Conservation (phyloP, 2,888 invertebrate genomes). For the Sicus ferrugineus region DNA sequence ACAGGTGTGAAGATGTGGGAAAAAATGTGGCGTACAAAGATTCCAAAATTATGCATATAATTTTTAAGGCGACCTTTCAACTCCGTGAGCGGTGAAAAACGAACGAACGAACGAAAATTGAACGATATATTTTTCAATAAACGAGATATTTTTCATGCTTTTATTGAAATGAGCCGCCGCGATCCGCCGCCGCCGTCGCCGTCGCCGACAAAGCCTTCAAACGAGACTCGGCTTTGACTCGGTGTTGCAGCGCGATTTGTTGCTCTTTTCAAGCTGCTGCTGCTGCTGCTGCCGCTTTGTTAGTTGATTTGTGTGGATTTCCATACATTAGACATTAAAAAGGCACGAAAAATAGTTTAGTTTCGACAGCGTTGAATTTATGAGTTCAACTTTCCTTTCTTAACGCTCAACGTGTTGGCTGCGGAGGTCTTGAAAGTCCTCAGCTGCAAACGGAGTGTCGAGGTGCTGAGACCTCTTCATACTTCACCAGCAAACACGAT, state of each 20-base stretch:
- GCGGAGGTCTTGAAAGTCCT: constrained; percentile 1
- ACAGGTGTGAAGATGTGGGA: too few relatives aligned
- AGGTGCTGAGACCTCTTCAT: not conserved
- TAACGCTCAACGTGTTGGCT: too few relatives aligned
- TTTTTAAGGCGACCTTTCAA: too few relatives aligned
- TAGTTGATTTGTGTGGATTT: constrained; percentile 12
- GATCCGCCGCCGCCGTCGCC: constrained; percentile 4
- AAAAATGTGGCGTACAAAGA: too few relatives aligned
- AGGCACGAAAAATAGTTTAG: constrained; percentile 18
- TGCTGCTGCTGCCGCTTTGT: not conserved
- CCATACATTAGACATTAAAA: constrained; percentile 26
- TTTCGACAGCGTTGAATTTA: constrained; percentile 15
- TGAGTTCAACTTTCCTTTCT: not conserved
- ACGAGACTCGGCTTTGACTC: not conserved
- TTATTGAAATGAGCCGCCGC: constrained; percentile 26
- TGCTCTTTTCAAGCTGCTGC: constrained; percentile 1
- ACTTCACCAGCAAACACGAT: constrained; percentile 22
- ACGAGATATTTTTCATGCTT: constrained; percentile 16
- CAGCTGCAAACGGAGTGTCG: not conserved
- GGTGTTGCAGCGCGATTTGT: not conserved
- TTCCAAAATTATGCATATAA: too few relatives aligned
- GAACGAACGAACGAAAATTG: too few relatives aligned
- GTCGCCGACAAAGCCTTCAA: not conserved
- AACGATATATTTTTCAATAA: not conserved
- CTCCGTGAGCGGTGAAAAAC: too few relatives aligned